Evolutionary conservation across 2,113 vertebrate species (phyloP), one percentile per base, ranked within the genome.

Genomic region (Fregetta grallaria): DNA sequence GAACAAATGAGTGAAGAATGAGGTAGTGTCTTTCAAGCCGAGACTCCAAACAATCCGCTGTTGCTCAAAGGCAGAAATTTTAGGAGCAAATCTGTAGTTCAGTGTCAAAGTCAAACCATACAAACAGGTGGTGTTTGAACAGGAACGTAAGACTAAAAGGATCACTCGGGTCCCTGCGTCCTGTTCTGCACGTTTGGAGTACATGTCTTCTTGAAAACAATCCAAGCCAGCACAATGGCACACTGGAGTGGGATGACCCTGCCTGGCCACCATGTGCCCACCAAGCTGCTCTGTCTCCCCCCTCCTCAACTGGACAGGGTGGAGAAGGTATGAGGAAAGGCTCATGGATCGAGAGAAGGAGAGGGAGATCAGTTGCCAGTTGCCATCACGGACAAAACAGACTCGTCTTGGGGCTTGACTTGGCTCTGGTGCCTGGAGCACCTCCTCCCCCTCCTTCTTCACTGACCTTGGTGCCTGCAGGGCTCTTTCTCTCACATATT

Each of bases 161-260:
- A n/a, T 56, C 26, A 13, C 14, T 63, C 0, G 0, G 12, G 12
- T 65, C 7, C 12, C n/a, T 65, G 14, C 22, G 3, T 76, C 23
- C 29, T 61, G 21, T 50, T 61, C 34, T 56, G 63, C 62, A 34
- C 34, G 11, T 12, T 26, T 76, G 52, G 42, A 71, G 14, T 32
- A 25, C 0, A 0, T 38, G 12, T 61, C 68, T 84, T 70, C 23
- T 65, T 67, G n/a, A 55, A 50, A 70, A 23, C 40, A 79, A 1
- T 32, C 23, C 29, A 65, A 55, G 19, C 22, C n/a, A 70, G 55
- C 38, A 7, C n/a, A 59, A 22, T 10, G 15, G 25, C 26, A 34
- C n/a, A 21, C 13, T 19, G 15, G 17, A 20, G 17, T 40, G 9
- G 16, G 40, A 25, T 88, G 34, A 40, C 38, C 15, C 45, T 78